Conservation (phyloP, 2,888 invertebrate species). For the Schizotus pectinicornis region DNA sequence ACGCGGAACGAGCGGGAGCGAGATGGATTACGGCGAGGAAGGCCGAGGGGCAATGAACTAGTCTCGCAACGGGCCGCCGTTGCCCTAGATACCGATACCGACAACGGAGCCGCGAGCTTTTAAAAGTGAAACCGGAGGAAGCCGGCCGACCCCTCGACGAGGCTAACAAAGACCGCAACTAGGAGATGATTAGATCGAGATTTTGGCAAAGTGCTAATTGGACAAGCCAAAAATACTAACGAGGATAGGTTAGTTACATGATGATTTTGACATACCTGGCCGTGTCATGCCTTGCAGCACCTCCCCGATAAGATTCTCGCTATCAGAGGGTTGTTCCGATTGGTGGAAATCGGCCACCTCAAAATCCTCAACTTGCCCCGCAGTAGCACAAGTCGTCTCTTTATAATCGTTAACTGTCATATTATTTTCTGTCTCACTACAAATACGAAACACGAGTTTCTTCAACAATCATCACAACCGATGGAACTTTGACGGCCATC, state of each 20-base stretch:
- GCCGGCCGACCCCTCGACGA: slow-evolving; percentile 25
- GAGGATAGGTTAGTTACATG: slow-evolving; percentile 22
- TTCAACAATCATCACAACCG: background rate
- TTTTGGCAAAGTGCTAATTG: slow-evolving; percentile 1
- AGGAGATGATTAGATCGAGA: slow-evolving; percentile 1
- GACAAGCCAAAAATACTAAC: slow-evolving; percentile 1
- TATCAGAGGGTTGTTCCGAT: slow-evolving; percentile 52
- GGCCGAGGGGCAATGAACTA: slow-evolving; percentile 69
- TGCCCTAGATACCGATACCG: slow-evolving; percentile 54
- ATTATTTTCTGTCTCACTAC: slow-evolving; percentile 28
- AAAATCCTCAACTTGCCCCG: slow-evolving; percentile 54
- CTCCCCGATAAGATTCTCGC: slow-evolving; percentile 64
- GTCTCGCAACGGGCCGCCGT: slow-evolving; percentile 59
- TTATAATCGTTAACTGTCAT: slow-evolving; percentile 66
- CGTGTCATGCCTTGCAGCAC: slow-evolving; percentile 63
- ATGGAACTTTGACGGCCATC: background rate
- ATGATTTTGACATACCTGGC: background rate
- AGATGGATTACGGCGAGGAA: slow-evolving; percentile 57
- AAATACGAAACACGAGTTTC: background rate
- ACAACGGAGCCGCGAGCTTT: slow-evolving; percentile 11
- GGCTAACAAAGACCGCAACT: slow-evolving; percentile 33
- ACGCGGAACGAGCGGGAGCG: slow-evolving; percentile 41
- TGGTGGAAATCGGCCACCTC: slow-evolving; percentile 50
- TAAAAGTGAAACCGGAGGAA: slow-evolving; percentile 50
- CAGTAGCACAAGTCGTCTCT: slow-evolving; percentile 60